Evolutionary conservation across 1,140 invertebrate genomes (phyloP).

Genomic region (Lordiphosa stackelbergi): DNA sequence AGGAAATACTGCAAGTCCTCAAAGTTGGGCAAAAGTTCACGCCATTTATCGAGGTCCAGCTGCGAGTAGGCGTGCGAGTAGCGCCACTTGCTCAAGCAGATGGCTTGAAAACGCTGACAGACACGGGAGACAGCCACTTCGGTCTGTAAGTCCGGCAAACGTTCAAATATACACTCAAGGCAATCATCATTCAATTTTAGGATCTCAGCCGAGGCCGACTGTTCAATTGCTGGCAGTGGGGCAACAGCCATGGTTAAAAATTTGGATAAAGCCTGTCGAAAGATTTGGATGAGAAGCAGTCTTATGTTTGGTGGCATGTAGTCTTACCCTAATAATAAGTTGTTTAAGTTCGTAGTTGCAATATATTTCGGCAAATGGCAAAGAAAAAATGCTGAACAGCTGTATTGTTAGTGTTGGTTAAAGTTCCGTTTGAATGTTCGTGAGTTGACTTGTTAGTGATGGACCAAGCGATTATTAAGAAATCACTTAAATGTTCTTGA

Average conservation of each 20-base stretch:
- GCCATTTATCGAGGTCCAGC: conserved; percentile 59
- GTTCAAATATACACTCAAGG: conserved; percentile 52
- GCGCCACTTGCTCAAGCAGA: conserved; percentile 51
- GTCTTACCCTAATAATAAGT: too few relatives aligned
- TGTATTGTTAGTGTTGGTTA: too few relatives aligned
- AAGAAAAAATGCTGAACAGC: too few relatives aligned
- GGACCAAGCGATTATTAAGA: too few relatives aligned
- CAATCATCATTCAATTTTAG: conserved; percentile 62
- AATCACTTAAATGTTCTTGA: too few relatives aligned
- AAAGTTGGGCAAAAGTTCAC: conserved; percentile 44
- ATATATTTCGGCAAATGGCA: too few relatives aligned
- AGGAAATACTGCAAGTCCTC: conserved; percentile 62
- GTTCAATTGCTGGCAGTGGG: conserved; percentile 6
- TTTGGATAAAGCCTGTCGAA: too few relatives aligned
- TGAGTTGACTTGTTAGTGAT: too few relatives aligned
- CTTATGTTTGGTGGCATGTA: too few relatives aligned
- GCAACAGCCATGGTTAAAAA: conserved; percentile 1
- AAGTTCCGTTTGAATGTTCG: too few relatives aligned
- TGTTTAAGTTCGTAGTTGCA: too few relatives aligned
- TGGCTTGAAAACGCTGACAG: conserved; percentile 50
- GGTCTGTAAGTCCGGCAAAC: conserved; percentile 46
- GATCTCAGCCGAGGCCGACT: conserved; percentile 23
- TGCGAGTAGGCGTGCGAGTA: conserved; percentile 43
- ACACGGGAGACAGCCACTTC: conserved; percentile 49
- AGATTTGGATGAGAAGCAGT: too few relatives aligned